A percentile compares a stretch with the other conserved stretches of the same genome.
Conservation (phyloP, 2,888 invertebrate species). For the Xestia xanthographa region DNA sequence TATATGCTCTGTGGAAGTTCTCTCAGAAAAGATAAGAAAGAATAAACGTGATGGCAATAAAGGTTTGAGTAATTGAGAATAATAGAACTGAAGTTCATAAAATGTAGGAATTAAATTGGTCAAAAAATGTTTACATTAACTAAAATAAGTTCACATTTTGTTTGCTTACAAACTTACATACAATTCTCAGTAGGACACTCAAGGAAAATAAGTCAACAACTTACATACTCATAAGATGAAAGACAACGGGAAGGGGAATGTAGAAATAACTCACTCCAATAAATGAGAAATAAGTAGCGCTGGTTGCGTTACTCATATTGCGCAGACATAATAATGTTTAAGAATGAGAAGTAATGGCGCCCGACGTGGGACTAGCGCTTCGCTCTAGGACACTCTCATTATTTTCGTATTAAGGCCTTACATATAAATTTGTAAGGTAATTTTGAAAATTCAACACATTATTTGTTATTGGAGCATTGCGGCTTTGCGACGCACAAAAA, state of each 20-base stretch:
- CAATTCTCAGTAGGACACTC: constrained; percentile 1
- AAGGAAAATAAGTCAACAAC: neutral
- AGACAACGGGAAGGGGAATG: constrained; percentile 39
- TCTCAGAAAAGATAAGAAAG: constrained; percentile 32
- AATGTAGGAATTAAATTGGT: neutral
- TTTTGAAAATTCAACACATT: constrained; percentile 36
- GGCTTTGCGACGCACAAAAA: constrained; percentile 6
- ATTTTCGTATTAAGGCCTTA: constrained; percentile 62
- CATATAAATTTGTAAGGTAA: constrained; percentile 39
- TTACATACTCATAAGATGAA: constrained; percentile 35
- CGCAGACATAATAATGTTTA: constrained; percentile 60
- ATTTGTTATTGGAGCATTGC: constrained; percentile 30
- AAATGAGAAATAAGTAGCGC: constrained; percentile 67
- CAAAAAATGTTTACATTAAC: neutral
- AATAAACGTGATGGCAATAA: constrained; percentile 35
- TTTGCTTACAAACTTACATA: neutral
- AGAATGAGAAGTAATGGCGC: constrained; percentile 67
- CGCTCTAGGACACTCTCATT: constrained; percentile 58
- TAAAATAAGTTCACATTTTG: neutral
- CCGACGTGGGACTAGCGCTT: constrained; percentile 53
- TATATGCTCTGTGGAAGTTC: constrained; percentile 28
- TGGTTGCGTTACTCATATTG: constrained; percentile 59
- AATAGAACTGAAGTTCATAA: neutral
- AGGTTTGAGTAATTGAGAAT: constrained; percentile 37
- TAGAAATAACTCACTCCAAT: constrained; percentile 60